Conservation (phyloP, 2,113 vertebrate species). For the Rhinoderma darwinii region DNA sequence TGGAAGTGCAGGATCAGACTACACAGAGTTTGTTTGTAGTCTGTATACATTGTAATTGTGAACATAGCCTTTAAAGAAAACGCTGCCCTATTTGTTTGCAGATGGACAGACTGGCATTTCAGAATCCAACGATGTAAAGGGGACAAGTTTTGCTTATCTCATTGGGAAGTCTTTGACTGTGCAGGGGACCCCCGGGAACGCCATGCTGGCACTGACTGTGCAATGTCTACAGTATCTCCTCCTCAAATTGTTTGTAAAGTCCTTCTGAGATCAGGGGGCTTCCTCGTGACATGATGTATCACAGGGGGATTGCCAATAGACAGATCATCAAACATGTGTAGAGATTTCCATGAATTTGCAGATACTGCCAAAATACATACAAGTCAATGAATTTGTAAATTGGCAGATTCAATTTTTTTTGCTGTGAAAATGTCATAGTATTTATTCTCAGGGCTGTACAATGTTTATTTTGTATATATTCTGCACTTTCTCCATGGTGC, state of each 20-base stretch:
- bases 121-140: neutral
- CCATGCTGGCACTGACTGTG: slow-evolving; percentile 20
- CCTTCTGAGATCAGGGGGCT: slow-evolving; percentile 6
- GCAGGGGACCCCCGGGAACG: neutral
- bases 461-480: slow-evolving; percentile 8
- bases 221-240: slow-evolving; percentile 1
- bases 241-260: slow-evolving; percentile 17
- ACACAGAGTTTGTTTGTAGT: neutral
- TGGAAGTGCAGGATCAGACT: neutral
- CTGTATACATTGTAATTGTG: neutral
- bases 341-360: neutral
- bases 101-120: neutral
- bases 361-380: neutral
- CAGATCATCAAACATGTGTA: slow-evolving; percentile 25
- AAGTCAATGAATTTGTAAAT: slow-evolving; percentile 2
- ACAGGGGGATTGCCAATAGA: slow-evolving; percentile 28
- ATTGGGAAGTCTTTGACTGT: neutral
- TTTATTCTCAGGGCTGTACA: neutral
- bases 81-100: neutral
- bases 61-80: neutral
- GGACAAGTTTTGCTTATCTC: neutral
- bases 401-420: neutral
- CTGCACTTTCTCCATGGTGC: neutral
- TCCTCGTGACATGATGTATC: slow-evolving; percentile 22
- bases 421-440: neutral